Percentiles rank a stretch among this genome's conserved stretches.
Conservation (phyloP, 2,797 vertebrate genomes). For the Sternarchorhynchus goeldii region DNA sequence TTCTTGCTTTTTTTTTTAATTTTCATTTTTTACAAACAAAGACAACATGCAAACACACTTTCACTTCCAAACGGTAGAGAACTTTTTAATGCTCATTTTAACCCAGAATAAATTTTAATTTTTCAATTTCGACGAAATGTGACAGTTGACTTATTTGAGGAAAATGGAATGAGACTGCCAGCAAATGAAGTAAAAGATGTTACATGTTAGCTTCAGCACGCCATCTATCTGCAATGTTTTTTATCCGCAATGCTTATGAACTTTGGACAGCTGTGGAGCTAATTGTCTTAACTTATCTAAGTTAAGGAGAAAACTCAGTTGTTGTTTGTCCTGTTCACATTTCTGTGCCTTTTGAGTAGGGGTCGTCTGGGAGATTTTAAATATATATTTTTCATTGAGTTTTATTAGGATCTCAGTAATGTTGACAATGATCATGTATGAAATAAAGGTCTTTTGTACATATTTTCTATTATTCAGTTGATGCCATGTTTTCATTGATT, state of each 20-base stretch:
- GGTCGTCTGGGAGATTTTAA: not conserved
- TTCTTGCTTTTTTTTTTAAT: not conserved
- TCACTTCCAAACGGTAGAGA: not conserved
- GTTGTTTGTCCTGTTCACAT: not conserved
- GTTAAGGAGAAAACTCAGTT: not conserved
- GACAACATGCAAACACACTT: not conserved
- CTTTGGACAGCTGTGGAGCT: not conserved
- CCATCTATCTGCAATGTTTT: not conserved
- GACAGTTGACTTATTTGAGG: not conserved
- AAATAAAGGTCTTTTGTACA: slow-evolving; percentile 37
- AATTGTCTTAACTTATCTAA: not conserved
- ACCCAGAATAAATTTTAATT: slow-evolving; percentile 2
- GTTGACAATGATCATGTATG: not conserved
- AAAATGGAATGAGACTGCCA: not conserved
- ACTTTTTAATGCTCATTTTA: slow-evolving; percentile 21
- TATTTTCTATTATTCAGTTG: slow-evolving; percentile 14
- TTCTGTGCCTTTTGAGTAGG: not conserved
- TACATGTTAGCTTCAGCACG: not conserved
- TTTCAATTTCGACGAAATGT: slow-evolving; percentile 8
- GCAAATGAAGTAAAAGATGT: not conserved
- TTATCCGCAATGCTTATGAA: not conserved
- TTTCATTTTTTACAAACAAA: too few relatives aligned
- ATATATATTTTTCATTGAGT: slow-evolving; percentile 2
- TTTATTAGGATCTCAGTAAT: slow-evolving; percentile 12
- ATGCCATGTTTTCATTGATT: not conserved